Base-by-base conservation (phyloP, 2,888 invertebrate species). In the Spisula subtruncata region DNA sequence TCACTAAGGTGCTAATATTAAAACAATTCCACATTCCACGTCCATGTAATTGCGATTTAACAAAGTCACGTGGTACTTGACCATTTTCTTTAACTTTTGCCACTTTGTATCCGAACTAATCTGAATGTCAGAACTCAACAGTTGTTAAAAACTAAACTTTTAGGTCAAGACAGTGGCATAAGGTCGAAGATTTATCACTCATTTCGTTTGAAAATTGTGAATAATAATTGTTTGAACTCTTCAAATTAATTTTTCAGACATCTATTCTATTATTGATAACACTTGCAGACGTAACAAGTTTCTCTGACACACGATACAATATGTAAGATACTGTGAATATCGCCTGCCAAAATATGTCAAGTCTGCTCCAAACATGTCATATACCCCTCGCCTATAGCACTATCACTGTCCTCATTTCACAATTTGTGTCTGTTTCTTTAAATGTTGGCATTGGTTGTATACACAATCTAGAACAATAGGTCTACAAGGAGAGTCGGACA, bases 341-440 rank as follows among this genome's bases (percentile, higher is more conserved):
- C 32, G 12, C 35, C 75, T 32, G 75, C 35, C 75, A 75, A 32
- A 75, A 75, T 35, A 32, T 29, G 75, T 75, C 35, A 75, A 1
- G 32, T 75, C n/a, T 75, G 75, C 35, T 32, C 75, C 35, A 75
- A 75, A 75, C 75, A 75, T 75, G 75, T 14, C 75, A 75, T 75
- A 12, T 14, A 75, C 5, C 2, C 1, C 75, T 18, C 18, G 16
- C 16, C 0, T 75, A 32, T 35, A 10, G 25, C 6, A 32, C 16
- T 32, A 16, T 4, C 35, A 1, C 0, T 71, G 35, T 35, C 75
- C 5, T 75, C 18, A 75, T 4, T 75, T 75, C 75, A 75, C 75
- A 75, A 75, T 75, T 75, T 75, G 75, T 75, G 35, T 35, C 75
- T 75, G 75, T 32, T 75, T 75, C n/a, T 14, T 14, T 75, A 75